These are phyloP conservation scores for Amblyjoppa proteus DNA, from an alignment of 2,888 invertebrate genomes.

Conservation along the genomic window DNA sequence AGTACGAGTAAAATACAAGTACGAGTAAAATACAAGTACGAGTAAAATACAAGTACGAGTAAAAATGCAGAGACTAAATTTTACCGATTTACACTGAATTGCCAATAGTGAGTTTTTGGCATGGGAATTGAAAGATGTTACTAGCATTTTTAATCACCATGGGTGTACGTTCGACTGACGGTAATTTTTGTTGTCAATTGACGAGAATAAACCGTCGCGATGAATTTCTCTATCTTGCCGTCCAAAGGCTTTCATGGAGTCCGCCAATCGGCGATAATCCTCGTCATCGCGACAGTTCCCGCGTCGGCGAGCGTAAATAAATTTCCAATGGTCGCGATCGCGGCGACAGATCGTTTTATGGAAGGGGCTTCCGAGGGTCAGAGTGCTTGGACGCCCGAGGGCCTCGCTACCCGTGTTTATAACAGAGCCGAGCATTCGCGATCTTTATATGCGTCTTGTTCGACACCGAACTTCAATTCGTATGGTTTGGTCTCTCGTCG, in stretches of 20 bases:
- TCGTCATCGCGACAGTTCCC: not conserved
- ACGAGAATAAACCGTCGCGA: too few relatives aligned
- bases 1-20: too few relatives aligned
- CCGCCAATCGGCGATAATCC: constrained; percentile 5
- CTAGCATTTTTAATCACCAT: too few relatives aligned
- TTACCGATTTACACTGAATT: too few relatives aligned
- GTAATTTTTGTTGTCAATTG: too few relatives aligned
- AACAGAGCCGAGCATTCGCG: constrained; percentile 62
- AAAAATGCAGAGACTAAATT: too few relatives aligned
- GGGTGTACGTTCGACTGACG: too few relatives aligned
- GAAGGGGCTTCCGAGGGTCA: constrained; percentile 70
- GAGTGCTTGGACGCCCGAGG: constrained; percentile 67
- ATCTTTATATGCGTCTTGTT: constrained; percentile 47
- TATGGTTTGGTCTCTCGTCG: constrained; percentile 53
- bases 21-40: too few relatives aligned
- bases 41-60: too few relatives aligned
- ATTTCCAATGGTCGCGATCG: constrained; percentile 48
- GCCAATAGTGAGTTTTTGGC: too few relatives aligned
- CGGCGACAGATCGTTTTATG: constrained; percentile 19
- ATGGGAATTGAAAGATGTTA: too few relatives aligned
- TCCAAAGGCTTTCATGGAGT: not conserved
- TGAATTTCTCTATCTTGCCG: not conserved
- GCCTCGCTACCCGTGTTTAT: constrained; percentile 66
- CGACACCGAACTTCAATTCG: constrained; percentile 48
- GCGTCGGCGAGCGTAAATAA: constrained; percentile 8